Evolutionary conservation across 2,888 invertebrate genomes (phyloP).

Genomic region (Stenurella melanura): DNA sequence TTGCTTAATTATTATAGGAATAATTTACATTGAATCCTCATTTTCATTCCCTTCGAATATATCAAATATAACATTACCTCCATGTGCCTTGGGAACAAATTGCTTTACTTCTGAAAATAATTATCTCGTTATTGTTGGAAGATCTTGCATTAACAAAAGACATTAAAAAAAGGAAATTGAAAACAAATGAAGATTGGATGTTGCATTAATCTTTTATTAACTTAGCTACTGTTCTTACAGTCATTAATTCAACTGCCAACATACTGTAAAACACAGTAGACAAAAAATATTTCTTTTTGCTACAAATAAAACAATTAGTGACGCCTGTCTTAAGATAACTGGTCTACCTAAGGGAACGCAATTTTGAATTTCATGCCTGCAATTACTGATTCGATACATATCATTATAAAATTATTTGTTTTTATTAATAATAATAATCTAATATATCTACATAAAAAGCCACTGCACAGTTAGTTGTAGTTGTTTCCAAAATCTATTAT

Average conservation of each 20-base stretch:
- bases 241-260: conserved; percentile 67
- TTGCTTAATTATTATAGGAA: no score
- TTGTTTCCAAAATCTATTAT: conserved; percentile 37
- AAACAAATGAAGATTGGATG: conserved; percentile 62
- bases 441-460: conserved; percentile 38
- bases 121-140: conserved; percentile 8
- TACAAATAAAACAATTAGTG: conserved; percentile 64
- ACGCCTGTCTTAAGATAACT: conserved; percentile 61
- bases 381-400: conserved; percentile 73
- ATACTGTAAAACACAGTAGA: conserved; percentile 58
- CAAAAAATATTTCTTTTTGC: conserved; percentile 57
- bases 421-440: conserved; percentile 44
- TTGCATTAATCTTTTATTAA: conserved; percentile 65
- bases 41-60: no score
- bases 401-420: conserved; percentile 61
- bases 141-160: conserved; percentile 34
- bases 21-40: no score
- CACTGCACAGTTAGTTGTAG: conserved; percentile 34
- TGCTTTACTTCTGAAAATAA: conserved; percentile 19
- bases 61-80: not conserved
- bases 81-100: not conserved
- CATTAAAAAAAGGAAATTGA: conserved; percentile 51
- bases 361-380: conserved; percentile 73
- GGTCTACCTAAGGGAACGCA: conserved; percentile 66
- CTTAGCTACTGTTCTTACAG: conserved; percentile 66